Evolutionary conservation across 2,113 vertebrate genomes (phyloP).

Genomic region (Nothobranchius kuhntae): DNA sequence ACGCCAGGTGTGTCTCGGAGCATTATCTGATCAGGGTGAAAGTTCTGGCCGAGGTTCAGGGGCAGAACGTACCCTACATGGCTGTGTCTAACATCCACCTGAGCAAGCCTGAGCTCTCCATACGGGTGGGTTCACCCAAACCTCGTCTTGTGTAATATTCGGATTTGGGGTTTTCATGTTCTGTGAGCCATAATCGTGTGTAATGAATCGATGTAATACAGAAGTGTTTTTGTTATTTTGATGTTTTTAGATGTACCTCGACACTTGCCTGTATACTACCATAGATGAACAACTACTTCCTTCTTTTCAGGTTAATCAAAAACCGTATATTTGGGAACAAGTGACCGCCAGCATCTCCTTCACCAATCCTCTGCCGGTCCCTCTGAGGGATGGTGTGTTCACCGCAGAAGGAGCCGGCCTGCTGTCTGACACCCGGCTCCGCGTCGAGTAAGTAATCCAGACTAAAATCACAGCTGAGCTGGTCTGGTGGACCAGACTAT

Average conservation of each 20-base stretch:
- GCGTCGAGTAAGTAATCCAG: conserved; percentile 67
- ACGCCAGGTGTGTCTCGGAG: conserved; percentile 70
- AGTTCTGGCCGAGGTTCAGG: conserved; percentile 54
- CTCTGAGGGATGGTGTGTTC: conserved; percentile 74
- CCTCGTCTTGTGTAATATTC: not conserved
- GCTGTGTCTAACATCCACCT: conserved; percentile 71
- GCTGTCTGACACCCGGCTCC: conserved; percentile 63
- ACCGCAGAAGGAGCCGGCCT: conserved; percentile 80
- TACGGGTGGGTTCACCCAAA: conserved; percentile 64
- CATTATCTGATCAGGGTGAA: conserved; percentile 76
- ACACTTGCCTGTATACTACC: too few species aligned
- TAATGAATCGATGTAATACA: too few species aligned
- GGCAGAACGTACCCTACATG: conserved; percentile 57
- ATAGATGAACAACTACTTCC: not conserved
- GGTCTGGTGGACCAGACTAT: too few species aligned
- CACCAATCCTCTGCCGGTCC: conserved; percentile 77
- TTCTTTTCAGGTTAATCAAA: conserved; percentile 68
- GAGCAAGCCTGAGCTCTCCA: conserved; percentile 65
- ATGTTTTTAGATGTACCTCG: too few species aligned
- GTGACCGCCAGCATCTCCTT: conserved; percentile 71
- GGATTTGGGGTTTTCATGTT: too few species aligned
- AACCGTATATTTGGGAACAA: conserved; percentile 42
- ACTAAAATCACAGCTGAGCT: not conserved
- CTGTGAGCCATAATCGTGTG: too few species aligned
- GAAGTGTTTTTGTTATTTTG: too few species aligned